Evolutionary conservation across 2,113 vertebrate genomes (phyloP).

Genomic region (Ceyx cyanopectus): DNA sequence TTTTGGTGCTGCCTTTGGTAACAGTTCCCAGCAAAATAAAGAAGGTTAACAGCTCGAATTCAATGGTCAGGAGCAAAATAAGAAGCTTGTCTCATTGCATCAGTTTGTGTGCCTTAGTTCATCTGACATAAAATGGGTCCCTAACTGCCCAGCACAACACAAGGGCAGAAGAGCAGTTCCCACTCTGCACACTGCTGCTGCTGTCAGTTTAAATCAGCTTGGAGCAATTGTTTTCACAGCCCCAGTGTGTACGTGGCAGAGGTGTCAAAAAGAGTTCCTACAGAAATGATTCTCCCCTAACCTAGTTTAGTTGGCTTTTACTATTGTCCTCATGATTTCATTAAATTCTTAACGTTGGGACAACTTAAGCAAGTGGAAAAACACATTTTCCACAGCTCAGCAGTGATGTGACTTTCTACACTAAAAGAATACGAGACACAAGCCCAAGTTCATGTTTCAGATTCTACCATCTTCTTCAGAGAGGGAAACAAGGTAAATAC

Average conservation of each 20-base stretch:
- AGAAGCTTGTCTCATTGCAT: not conserved
- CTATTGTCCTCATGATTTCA: not conserved
- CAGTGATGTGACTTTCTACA: not conserved
- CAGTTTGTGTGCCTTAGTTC: not conserved
- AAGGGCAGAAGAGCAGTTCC: not conserved
- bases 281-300: not conserved
- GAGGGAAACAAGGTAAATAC: not conserved
- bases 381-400: not conserved
- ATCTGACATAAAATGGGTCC: rapidly evolving
- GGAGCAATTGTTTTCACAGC: not conserved
- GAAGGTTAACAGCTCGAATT: not conserved
- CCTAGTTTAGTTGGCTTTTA: not conserved
- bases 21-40: not conserved
- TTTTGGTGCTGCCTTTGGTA: not conserved
- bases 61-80: not conserved
- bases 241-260: not conserved
- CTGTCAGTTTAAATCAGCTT: not conserved
- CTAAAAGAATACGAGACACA: not conserved
- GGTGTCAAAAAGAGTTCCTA: not conserved
- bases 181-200: not conserved
- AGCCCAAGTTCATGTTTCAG: not conserved
- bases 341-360: not conserved
- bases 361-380: not conserved
- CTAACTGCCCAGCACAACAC: not conserved
- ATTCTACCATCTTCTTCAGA: not conserved